Base-by-base conservation (phyloP, 2,888 invertebrate species). In the Balanococcus diminutus region DNA sequence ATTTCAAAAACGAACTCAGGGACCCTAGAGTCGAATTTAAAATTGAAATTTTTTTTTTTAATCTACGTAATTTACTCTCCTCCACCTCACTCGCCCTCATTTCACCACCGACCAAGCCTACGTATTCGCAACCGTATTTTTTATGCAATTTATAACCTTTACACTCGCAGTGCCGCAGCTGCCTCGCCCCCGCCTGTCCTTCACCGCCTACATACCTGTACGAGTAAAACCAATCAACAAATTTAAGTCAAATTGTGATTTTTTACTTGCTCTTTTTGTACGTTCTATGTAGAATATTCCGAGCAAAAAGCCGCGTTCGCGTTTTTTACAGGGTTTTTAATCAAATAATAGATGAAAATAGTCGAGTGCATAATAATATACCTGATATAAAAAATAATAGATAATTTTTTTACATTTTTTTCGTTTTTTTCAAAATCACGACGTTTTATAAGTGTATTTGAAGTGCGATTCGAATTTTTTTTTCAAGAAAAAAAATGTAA, bases 191-290 rank as follows among this genome's bases (percentile, higher is more conserved):
- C 51, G 51, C 51, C n/a, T n/a, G n/a, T 51, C 51, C 51, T 51
- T n/a, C 19, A 19, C 19, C 51, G 19, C 19, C 3, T 9, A 51
- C n/a, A 19, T 51, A 51, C 8, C n/a, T 4, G 19, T 6, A 51
- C 5, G 8, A 51, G 4, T 4, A 36, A n/a, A 51, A 2, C 51
- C 8, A 51, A 51, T 8, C 51, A 67, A 22, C 61, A 75, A 32
- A 75, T 75, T 75, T 75, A 75, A 75, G 75, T 75, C 75, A 75
- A 75, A 75, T 32, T 75, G 75, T 75, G 75, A 75, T 75, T 75
- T 75, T 75, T 75, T 75, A 75, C 75, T 67, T 32, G 75, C 75
- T 75, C 75, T 75, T 75, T 75, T 75, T 75, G 36, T 75, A 75
- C 75, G n/a, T 28, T 67, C 9, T 67, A n/a, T n/a, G n/a, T n/a